Evolutionary conservation across 2,797 vertebrate genomes (phyloP).

Genomic region (Pseudochirops corinnae): DNA sequence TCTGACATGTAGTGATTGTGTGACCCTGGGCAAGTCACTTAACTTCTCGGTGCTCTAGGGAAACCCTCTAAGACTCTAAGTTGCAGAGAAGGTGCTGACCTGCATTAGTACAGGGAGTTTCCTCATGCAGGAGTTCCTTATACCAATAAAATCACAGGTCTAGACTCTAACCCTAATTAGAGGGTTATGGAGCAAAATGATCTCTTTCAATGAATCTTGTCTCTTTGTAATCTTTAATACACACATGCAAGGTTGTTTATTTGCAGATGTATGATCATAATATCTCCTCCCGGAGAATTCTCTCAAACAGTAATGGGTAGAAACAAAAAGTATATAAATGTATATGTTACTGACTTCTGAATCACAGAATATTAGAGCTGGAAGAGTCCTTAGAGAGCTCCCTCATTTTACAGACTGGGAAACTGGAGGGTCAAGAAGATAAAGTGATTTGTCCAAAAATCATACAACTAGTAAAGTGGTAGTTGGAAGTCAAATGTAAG

Average conservation of each 20-base stretch:
- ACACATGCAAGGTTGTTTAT: accelerated
- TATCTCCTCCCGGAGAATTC: neutral
- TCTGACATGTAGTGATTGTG: neutral
- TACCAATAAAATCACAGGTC: neutral
- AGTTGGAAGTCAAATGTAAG: neutral
- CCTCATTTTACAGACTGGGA: neutral
- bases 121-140: neutral
- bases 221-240: neutral
- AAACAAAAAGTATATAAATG: accelerated
- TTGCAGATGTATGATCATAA: neutral
- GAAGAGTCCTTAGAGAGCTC: neutral
- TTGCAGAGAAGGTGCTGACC: neutral
- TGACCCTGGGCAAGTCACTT: neutral
- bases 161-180: neutral
- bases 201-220: neutral
- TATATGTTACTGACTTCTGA: neutral
- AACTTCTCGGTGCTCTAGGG: too few species aligned
- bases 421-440: neutral
- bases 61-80: too few species aligned
- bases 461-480: neutral
- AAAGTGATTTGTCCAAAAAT: neutral
- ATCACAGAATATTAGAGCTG: neutral
- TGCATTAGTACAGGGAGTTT: neutral
- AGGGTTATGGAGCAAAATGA: neutral
- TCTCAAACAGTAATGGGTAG: accelerated